phyloP scores from a whole-genome alignment of 1,140 invertebrate species.

The Procambarus clarkii region DNA sequence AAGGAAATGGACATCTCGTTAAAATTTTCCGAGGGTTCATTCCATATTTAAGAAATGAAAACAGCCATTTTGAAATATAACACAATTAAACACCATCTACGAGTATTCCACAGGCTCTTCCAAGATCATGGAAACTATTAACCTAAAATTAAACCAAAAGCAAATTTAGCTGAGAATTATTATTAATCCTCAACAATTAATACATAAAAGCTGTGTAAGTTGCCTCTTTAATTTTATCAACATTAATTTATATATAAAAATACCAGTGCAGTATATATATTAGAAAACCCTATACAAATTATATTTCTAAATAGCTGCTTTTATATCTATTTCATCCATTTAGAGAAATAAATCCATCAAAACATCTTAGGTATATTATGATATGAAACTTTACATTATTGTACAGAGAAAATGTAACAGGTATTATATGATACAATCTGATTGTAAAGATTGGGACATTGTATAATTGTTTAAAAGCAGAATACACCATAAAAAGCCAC shows the following conservation, averaged over 20 bases:
- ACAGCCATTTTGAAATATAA: conserved; percentile 36
- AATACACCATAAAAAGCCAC: not conserved
- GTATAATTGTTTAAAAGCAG: not conserved
- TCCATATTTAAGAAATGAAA: not conserved
- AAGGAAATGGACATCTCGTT: too few species aligned
- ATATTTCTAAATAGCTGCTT: conserved; percentile 49
- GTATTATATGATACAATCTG: conserved; percentile 23
- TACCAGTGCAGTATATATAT: too few species aligned
- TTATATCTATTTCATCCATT: conserved; percentile 16
- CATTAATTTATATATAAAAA: too few species aligned
- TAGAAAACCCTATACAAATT: not conserved
- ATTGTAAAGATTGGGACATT: not conserved
- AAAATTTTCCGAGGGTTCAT: too few species aligned
- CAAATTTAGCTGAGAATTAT: too few species aligned
- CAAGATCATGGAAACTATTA: not conserved
- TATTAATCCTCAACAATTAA: not conserved
- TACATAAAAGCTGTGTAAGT: not conserved
- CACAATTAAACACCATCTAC: not conserved
- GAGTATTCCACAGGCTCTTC: not conserved
- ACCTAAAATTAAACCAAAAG: too few species aligned
- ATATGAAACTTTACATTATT: conserved; percentile 66
- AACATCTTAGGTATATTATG: conserved; percentile 34
- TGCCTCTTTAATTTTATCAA: not conserved
- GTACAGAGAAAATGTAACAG: conserved; percentile 41
- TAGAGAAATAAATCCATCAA: conserved; percentile 56